Conservation (phyloP, 2,888 invertebrate species). For the Himalopsyche japonica region DNA sequence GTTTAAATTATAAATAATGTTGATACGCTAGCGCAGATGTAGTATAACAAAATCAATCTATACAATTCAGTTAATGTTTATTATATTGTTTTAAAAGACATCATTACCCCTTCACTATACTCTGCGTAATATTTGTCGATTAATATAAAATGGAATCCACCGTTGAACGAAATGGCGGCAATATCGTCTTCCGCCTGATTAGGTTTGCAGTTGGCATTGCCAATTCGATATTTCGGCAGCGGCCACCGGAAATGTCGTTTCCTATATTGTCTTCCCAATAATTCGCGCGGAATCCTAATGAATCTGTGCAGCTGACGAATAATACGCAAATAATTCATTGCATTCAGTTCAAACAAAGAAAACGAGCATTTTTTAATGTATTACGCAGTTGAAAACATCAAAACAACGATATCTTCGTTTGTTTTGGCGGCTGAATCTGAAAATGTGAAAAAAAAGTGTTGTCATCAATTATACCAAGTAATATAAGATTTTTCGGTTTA, state of each 20-base stretch:
- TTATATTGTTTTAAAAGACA: no score
- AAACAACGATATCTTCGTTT: background rate
- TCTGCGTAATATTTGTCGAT: background rate
- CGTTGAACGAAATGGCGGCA: background rate
- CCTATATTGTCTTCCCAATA: slow-evolving; percentile 28
- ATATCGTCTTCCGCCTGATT: background rate
- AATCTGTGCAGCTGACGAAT: background rate
- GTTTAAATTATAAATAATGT: no score
- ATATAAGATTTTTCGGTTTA: no score
- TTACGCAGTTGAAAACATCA: background rate
- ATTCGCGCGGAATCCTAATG: slow-evolving; percentile 29
- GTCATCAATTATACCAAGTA: no score
- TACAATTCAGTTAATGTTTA: no score
- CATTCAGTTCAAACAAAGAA: background rate
- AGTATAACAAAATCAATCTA: no score
- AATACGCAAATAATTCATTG: background rate
- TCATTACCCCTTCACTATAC: no score
- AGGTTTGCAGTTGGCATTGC: slow-evolving; percentile 10
- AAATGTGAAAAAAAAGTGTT: no score
- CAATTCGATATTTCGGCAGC: slow-evolving; percentile 27
- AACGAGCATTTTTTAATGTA: background rate
- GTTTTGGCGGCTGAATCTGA: no score
- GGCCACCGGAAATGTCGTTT: slow-evolving; percentile 35
- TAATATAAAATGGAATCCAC: background rate
- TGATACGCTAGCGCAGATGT: no score